Evolutionary conservation across 2,113 vertebrate genomes (phyloP).

Genomic region (Gobius niger): DNA sequence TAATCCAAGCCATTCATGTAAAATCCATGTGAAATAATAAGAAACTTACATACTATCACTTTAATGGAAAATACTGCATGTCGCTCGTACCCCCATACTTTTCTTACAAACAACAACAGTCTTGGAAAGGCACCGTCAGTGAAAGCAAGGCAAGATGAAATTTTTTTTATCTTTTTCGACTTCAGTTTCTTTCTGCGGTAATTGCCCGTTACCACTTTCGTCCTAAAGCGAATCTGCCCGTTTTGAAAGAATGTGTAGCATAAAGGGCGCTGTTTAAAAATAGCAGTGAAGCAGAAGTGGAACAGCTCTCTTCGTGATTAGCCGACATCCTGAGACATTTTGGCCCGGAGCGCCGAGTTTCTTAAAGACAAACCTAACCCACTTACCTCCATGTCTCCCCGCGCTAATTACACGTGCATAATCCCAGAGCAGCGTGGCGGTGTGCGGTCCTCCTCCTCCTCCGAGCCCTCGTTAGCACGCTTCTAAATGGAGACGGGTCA

Average conservation of each 20-base stretch:
- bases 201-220: neutral
- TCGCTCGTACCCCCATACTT: too few species aligned
- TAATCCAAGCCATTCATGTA: too few species aligned
- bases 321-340: neutral
- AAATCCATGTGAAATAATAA: too few species aligned
- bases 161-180: neutral
- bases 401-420: neutral
- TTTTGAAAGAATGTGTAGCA: neutral
- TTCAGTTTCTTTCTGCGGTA: neutral
- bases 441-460: constrained; percentile 9
- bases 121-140: neutral
- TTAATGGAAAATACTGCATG: too few species aligned
- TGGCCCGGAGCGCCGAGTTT: neutral
- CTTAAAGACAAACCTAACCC: constrained; percentile 10
- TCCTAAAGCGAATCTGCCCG: neutral
- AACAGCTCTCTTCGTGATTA: neutral
- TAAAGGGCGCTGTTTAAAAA: constrained; percentile 3
- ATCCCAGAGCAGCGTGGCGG: neutral
- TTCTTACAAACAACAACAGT: too few species aligned
- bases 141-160: neutral
- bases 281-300: constrained; percentile 8
- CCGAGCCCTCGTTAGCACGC: neutral
- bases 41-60: too few species aligned
- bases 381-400: constrained; percentile 12
- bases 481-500: neutral